These are phyloP conservation scores for Meta bourneti DNA, from an alignment of 2,888 invertebrate genomes.

Conservation along the genomic window DNA sequence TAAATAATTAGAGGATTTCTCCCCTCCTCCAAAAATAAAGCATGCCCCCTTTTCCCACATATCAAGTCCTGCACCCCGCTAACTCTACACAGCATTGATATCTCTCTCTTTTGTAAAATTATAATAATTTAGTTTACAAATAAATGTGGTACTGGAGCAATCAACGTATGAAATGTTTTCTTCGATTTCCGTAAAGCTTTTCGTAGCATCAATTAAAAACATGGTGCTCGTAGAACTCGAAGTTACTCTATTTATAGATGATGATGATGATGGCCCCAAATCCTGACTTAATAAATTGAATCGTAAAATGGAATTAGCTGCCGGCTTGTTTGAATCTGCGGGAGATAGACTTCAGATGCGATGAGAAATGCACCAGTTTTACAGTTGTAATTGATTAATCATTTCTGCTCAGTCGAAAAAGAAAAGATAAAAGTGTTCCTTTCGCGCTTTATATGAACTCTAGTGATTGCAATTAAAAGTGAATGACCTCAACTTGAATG, in stretches of 20 bases:
- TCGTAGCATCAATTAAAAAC: too few relatives aligned
- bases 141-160: too few relatives aligned
- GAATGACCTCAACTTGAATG: not conserved
- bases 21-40: too few relatives aligned
- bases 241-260: not conserved
- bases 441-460: not conserved
- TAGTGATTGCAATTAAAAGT: not conserved
- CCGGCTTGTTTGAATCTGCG: not conserved
- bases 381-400: not conserved
- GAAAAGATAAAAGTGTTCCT: not conserved
- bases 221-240: too few relatives aligned
- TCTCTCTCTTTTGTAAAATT: too few relatives aligned
- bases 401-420: not conserved
- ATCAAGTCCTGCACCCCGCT: too few relatives aligned
- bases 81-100: too few relatives aligned
- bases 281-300: not conserved
- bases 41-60: too few relatives aligned
- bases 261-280: not conserved
- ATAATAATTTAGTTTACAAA: too few relatives aligned
- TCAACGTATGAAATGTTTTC: too few relatives aligned
- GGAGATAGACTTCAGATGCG: not conserved
- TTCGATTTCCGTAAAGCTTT: too few relatives aligned
- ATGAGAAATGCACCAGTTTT: not conserved
- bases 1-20: too few relatives aligned
- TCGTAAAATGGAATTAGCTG: not conserved